Evolutionary conservation across 2,888 invertebrate species (phyloP), one percentile per base, ranked within the genome.

Genomic region (Lymantria dispar): DNA sequence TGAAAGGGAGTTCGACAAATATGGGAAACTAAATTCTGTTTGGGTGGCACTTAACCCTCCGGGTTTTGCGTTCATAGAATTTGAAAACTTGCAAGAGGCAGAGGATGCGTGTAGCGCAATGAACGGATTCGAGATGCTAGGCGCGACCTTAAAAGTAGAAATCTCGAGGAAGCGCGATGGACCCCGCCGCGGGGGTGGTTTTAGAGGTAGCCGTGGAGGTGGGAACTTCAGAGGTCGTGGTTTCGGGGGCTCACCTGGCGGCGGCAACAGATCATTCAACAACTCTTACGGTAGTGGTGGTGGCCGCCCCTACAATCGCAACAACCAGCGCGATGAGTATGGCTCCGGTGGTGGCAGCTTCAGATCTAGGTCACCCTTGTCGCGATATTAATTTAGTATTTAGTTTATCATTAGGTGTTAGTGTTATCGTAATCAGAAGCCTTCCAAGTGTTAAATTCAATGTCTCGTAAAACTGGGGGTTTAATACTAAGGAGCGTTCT

Each of bases 41-140:
- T 98, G 97, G 97, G 97, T 96, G 70, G 97, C 98, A 67, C 96
- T 97, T 85, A 97, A 98, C 89, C 98, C 98, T 68, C 97, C 97
- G 68, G 97, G 98, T 76, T 98, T 98, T 89, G 98, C 97, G 62
- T 98, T 98, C 92, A 96, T 98, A 83, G 97, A 98, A 91, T 98
- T 97, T 88, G 95, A 95, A 82, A 96, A 95, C 87, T 94, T 95
- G 83, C 95, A 95, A 78, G 97, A 98, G 89, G 98, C 98, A 38
- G 96, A 97, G 82, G 95, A 96, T 76, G 98, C 98, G 59, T 97
- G 97, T 90, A 95, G 95, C 84, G 95, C 95, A 76, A 93, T 98
- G 91, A 97, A 98, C 76, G 97, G 97, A 60, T 94, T 95, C 62
- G 96, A 97, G 84, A 94, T 97, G 78, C 92, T 97, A 91, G 97